Conservation (phyloP, 2,888 invertebrate genomes). For the Rhingia rostrata region DNA sequence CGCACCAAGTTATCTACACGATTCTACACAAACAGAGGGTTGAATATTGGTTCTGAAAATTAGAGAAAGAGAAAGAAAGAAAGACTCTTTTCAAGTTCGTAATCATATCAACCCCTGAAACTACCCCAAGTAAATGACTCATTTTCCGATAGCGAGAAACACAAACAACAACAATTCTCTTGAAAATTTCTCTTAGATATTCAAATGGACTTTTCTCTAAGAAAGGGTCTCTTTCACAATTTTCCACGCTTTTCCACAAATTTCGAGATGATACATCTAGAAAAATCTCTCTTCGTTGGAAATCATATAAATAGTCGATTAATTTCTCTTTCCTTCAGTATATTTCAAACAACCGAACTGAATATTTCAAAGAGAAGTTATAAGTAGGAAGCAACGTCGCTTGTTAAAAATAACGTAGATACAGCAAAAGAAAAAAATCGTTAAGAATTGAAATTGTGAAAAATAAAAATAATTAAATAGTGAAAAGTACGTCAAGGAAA, state of each 20-base stretch:
- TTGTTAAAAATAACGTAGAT: neutral
- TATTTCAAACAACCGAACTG: slow-evolving; percentile 1
- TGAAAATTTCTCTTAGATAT: too few species aligned
- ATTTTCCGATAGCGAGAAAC: too few species aligned
- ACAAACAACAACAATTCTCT: too few species aligned
- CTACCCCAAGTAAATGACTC: too few species aligned
- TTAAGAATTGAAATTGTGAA: neutral
- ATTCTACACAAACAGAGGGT: too few species aligned
- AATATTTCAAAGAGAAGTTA: slow-evolving; percentile 86
- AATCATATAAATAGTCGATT: slow-evolving; percentile 38
- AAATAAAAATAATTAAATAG: neutral
- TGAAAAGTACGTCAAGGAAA: slow-evolving; percentile 43
- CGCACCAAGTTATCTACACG: too few species aligned
- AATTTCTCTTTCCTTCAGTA: slow-evolving; percentile 18
- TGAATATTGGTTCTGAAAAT: too few species aligned
- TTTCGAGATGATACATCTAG: slow-evolving; percentile 8
- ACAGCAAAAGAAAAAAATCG: neutral
- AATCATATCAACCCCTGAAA: too few species aligned
- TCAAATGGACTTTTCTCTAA: too few species aligned
- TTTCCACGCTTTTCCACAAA: slow-evolving; percentile 34
- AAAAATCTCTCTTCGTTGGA: slow-evolving; percentile 5
- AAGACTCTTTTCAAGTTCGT: too few species aligned
- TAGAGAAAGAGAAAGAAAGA: too few species aligned
- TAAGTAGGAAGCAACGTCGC: neutral
- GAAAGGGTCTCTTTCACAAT: neutral